Percentiles rank a stretch among this genome's conserved stretches.
Conservation (phyloP, 2,888 invertebrate species). For the Allolobophora icterica region DNA sequence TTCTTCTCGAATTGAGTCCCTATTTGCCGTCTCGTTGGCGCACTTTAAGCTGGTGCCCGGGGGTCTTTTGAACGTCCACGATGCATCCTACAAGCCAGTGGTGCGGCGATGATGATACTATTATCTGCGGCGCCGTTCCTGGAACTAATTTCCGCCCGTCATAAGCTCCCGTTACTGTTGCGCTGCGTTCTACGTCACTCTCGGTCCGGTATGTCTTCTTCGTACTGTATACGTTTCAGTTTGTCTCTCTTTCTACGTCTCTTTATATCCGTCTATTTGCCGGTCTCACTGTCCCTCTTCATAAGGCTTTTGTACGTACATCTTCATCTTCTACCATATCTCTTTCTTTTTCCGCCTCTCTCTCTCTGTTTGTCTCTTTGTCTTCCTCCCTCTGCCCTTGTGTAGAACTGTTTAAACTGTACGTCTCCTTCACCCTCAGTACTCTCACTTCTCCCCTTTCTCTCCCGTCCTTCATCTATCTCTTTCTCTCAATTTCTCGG, state of each 20-base stretch:
- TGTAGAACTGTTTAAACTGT: not conserved
- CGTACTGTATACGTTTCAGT: not conserved
- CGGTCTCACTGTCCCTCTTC: not conserved
- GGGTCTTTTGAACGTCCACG: not conserved
- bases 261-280: not conserved
- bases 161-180: slow-evolving; percentile 11
- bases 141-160: slow-evolving; percentile 6
- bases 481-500: not conserved
- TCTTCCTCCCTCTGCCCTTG: not conserved
- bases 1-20: slow-evolving; percentile 6
- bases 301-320: not conserved
- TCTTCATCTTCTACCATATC: not conserved
- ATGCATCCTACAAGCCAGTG: not conserved
- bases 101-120: not conserved
- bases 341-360: not conserved
- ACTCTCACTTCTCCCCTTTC: not conserved
- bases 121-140: not conserved
- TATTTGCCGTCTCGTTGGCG: not conserved
- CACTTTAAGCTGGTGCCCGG: not conserved
- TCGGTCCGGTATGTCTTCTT: not conserved
- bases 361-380: not conserved
- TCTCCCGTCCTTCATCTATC: not conserved
- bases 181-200: not conserved
- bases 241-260: not conserved
- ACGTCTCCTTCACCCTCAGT: not conserved